Base-by-base conservation (phyloP, 2,888 invertebrate species). In the Blera fallax region DNA sequence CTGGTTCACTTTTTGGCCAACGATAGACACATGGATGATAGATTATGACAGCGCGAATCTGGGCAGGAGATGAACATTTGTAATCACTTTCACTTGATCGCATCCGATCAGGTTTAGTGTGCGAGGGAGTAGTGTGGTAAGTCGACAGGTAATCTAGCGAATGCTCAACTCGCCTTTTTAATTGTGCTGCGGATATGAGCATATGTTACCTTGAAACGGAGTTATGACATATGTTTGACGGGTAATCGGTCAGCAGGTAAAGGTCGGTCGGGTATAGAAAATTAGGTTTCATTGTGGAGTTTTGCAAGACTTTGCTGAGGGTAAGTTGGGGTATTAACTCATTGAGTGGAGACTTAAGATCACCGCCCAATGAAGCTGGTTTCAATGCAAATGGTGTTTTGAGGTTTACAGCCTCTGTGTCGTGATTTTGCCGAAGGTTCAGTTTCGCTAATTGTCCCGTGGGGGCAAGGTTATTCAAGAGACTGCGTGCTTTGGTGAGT, bases 31-130 rank as follows among this genome's bases (percentile, higher is more conserved):
- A 40, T 62, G 62, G 52, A 54, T 73, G 62, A 73, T 52, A 37
- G 62, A 73, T 73, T 73, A 52, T 62, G 52, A 62, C 24, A 18
- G 48, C 29, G 3, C 16, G 16, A 18, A 7, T 8, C 50, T 18
- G 21, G 48, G 14, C 34, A 34, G n/a, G n/a, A 14, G 24, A 34
- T 70, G 69, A 18, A 45, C 10, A 14, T 34, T 72, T 52, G 48
- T 24, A 74, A 74, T 74, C 65, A 76, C 76, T 76, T 76, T 76
- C 76, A 76, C 76, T 48, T 58, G 58, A 65, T 65, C 58, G 43
- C 1, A 14, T 62, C 10, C 40, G 40, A 54, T 64, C 52, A 32
- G 64, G 64, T 54, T 64, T 32, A 8, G 18, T 32, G 14, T 14
- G 27, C 18, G 21, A n/a, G 50, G 37, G 14, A 11, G 10, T 52